Evolutionary conservation across 2,888 invertebrate genomes (phyloP).

Genomic region (Antheraea assamensis): DNA sequence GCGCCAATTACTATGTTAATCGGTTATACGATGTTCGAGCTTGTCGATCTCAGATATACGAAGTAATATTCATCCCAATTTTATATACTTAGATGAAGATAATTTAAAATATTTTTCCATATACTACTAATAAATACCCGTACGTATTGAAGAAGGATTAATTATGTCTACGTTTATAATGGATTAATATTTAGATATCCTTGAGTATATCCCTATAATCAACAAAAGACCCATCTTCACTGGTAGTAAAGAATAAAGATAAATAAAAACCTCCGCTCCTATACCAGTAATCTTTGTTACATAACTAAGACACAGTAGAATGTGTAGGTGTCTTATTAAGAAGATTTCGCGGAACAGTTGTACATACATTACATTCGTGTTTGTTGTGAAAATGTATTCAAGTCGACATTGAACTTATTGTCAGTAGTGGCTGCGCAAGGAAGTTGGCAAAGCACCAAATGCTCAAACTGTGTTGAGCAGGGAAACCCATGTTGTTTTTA

Average conservation of each 20-base stretch:
- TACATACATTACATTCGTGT: slow-evolving; percentile 11
- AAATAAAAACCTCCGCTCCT: slow-evolving; percentile 71
- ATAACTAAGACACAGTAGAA: slow-evolving; percentile 31
- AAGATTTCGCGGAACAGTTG: slow-evolving; percentile 12
- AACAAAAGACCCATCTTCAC: slow-evolving; percentile 50
- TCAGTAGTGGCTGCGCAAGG: slow-evolving; percentile 47
- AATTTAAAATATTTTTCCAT: too few relatives aligned
- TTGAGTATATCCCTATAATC: background rate
- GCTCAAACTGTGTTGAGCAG: slow-evolving; percentile 37
- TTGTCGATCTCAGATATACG: too few relatives aligned
- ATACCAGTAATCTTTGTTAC: slow-evolving; percentile 77
- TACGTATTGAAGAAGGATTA: too few relatives aligned
- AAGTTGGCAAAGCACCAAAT: slow-evolving; percentile 71
- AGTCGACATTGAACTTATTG: slow-evolving; percentile 70
- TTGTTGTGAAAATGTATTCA: slow-evolving; percentile 29
- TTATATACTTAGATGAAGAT: too few relatives aligned
- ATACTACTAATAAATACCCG: too few relatives aligned
- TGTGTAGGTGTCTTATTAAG: slow-evolving; percentile 5
- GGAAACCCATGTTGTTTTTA: slow-evolving; percentile 26
- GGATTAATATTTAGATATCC: background rate
- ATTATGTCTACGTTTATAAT: background rate
- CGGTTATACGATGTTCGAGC: too few relatives aligned
- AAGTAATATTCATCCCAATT: too few relatives aligned
- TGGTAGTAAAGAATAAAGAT: slow-evolving; percentile 69
- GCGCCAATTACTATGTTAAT: too few relatives aligned